Conservation (phyloP, 2,113 vertebrate species). For the Paedocypris sp. region DNA sequence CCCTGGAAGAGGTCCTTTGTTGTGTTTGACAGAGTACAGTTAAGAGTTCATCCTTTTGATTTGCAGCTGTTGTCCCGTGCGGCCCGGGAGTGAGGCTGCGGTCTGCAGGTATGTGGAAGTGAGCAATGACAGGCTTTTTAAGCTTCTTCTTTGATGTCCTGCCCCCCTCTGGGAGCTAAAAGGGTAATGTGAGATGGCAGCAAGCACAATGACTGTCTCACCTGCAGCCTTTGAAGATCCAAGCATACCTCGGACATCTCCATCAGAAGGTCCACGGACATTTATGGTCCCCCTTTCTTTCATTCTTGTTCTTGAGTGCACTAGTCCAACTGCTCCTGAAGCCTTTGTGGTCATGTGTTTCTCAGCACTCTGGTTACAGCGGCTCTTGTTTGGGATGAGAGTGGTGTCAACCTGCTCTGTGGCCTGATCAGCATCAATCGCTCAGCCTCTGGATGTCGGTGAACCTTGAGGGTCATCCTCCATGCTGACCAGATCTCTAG, state of each 20-base stretch:
- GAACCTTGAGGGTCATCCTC: slow-evolving; percentile 34
- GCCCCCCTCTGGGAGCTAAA: slow-evolving; percentile 51
- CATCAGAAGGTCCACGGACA: slow-evolving; percentile 42
- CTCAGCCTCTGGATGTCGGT: slow-evolving; percentile 34
- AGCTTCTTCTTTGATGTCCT: slow-evolving; percentile 61
- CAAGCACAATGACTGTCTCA: slow-evolving; percentile 63
- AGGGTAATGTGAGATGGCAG: slow-evolving; percentile 61
- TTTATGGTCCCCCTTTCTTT: slow-evolving; percentile 40
- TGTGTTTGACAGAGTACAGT: slow-evolving; percentile 36
- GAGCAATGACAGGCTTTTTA: slow-evolving; percentile 46
- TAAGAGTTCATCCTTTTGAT: slow-evolving; percentile 17
- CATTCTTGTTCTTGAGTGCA: slow-evolving; percentile 55
- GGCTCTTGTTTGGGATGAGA: slow-evolving; percentile 41
- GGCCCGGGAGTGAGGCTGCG: slow-evolving; percentile 15
- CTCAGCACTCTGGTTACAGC: slow-evolving; percentile 54
- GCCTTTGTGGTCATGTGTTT: slow-evolving; percentile 50
- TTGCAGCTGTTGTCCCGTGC: slow-evolving; percentile 20
- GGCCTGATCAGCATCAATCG: slow-evolving; percentile 36
- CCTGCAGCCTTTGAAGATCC: slow-evolving; percentile 67
- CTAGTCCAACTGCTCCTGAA: slow-evolving; percentile 43
- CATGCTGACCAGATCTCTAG: slow-evolving; percentile 12
- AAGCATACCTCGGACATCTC: slow-evolving; percentile 56
- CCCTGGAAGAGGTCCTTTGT: slow-evolving; percentile 35
- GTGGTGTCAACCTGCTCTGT: slow-evolving; percentile 50
- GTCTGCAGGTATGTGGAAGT: slow-evolving; percentile 38